Conservation (phyloP, 2,113 vertebrate species). For the Zeus faber region DNA sequence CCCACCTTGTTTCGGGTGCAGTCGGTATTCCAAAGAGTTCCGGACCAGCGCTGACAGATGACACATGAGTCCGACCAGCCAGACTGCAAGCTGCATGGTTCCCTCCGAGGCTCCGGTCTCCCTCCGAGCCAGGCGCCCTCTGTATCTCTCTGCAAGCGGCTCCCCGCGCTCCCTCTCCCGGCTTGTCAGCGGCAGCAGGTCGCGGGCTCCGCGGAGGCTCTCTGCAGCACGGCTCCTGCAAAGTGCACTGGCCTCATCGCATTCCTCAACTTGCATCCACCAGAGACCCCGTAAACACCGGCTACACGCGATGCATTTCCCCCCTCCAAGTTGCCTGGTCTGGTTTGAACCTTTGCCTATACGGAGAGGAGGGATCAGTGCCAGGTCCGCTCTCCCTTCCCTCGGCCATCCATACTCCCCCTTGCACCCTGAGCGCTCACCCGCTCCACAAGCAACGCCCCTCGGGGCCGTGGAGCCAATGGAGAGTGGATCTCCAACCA, state of each 20-base stretch:
- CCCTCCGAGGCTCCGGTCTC: constrained; percentile 47
- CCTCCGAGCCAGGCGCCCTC: constrained; percentile 56
- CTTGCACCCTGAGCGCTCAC: constrained; percentile 57
- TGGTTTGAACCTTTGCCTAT: constrained; percentile 53
- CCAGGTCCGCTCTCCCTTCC: constrained; percentile 71
- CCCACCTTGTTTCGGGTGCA: constrained; percentile 89
- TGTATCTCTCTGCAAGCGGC: constrained; percentile 46
- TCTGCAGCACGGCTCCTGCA: constrained; percentile 66
- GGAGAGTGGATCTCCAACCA: constrained; percentile 39
- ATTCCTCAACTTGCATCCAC: constrained; percentile 51
- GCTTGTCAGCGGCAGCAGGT: constrained; percentile 76
- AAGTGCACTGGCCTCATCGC: constrained; percentile 74
- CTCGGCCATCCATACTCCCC: constrained; percentile 72
- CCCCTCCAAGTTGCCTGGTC: constrained; percentile 41
- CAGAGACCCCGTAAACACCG: constrained; percentile 29
- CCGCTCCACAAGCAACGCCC: constrained; percentile 57
- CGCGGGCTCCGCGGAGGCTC: constrained; percentile 67
- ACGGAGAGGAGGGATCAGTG: constrained; percentile 65
- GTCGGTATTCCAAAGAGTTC: constrained; percentile 70
- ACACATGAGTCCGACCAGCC: constrained; percentile 83
- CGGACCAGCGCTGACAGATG: constrained; percentile 78
- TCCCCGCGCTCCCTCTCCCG: constrained; percentile 55
- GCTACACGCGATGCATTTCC: constrained; percentile 60
- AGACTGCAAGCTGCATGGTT: constrained; percentile 82
- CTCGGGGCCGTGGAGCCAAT: constrained; percentile 61